These are phyloP conservation scores for Gracilinanus agilis DNA, from an alignment of 2,113 vertebrate species.

Conservation along the genomic window DNA sequence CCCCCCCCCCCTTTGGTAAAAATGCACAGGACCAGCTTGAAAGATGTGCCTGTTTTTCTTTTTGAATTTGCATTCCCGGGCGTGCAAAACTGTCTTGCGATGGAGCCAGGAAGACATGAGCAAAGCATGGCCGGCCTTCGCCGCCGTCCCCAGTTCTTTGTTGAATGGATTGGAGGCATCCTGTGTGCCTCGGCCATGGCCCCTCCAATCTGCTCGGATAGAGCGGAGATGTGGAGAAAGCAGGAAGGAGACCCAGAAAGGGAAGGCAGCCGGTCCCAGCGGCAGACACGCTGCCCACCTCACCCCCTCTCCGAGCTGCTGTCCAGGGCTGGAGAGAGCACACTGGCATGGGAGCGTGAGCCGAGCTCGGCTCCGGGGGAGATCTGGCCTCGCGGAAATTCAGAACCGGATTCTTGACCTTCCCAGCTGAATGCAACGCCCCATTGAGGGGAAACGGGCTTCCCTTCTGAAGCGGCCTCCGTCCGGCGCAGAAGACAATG, in stretches of 20 bases:
- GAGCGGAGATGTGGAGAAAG: not conserved
- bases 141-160: slow-evolving; percentile 42
- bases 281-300: slow-evolving; percentile 26
- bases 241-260: not conserved
- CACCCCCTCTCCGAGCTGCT: not conserved
- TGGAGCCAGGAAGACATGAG: not conserved
- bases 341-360: not conserved
- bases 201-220: not conserved
- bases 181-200: not conserved
- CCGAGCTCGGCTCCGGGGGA: not conserved
- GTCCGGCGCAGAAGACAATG: slow-evolving; percentile 44
- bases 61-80: slow-evolving; percentile 40
- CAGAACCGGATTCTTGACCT: not conserved
- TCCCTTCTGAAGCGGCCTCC: not conserved
- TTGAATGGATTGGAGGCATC: slow-evolving; percentile 17
- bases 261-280: slow-evolving; percentile 38
- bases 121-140: not conserved
- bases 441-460: not conserved
- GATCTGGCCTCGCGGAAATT: slow-evolving; percentile 2
- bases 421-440: not conserved
- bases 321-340: not conserved
- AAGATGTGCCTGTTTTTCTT: not conserved
- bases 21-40: slow-evolving; percentile 12
- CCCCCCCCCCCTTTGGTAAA: slow-evolving; percentile 15
- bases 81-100: not conserved